These are phyloP conservation scores for Gephyroberyx darwinii DNA, from an alignment of 2,797 vertebrate species.

Conservation along the genomic window DNA sequence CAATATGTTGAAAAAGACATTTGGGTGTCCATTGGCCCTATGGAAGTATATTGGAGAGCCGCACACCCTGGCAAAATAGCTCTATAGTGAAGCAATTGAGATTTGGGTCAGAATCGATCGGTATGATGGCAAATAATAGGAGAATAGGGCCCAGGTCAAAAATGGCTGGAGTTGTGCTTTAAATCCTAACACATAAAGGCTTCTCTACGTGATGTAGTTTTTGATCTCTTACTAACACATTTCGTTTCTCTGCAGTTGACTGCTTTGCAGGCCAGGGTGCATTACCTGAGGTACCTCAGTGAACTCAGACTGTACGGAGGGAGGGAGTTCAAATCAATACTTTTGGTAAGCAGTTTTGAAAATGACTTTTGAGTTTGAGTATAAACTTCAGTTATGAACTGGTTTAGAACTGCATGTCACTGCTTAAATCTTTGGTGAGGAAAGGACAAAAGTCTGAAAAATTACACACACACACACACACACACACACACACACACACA, in stretches of 20 bases:
- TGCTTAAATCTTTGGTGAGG: not conserved
- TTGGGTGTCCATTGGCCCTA: slow-evolving; percentile 1
- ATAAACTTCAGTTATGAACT: not conserved
- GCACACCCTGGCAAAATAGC: slow-evolving; percentile 1
- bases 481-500: not conserved
- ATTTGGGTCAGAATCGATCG: slow-evolving; percentile 40
- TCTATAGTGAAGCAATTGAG: slow-evolving; percentile 23
- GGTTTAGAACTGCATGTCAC: not conserved
- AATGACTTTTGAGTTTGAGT: not conserved
- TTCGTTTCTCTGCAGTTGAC: slow-evolving; percentile 85
- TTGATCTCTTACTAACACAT: slow-evolving; percentile 30
- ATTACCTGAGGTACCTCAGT: slow-evolving; percentile 98
- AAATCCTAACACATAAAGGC: slow-evolving; percentile 49
- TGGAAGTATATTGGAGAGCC: slow-evolving; percentile 1
- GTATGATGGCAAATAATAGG: slow-evolving; percentile 59
- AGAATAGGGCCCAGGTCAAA: slow-evolving; percentile 54
- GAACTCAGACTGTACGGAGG: slow-evolving; percentile 95
- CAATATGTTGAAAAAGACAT: not conserved
- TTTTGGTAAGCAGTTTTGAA: slow-evolving; percentile 85
- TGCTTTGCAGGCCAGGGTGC: slow-evolving; percentile 96
- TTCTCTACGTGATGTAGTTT: slow-evolving; percentile 33
- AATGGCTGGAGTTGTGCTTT: slow-evolving; percentile 40
- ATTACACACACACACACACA: not conserved
- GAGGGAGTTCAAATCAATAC: slow-evolving; percentile 92
- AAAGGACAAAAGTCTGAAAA: not conserved